Evolutionary conservation across 2,888 invertebrate species (phyloP).

Genomic region (Cecidostiba fungosa): DNA sequence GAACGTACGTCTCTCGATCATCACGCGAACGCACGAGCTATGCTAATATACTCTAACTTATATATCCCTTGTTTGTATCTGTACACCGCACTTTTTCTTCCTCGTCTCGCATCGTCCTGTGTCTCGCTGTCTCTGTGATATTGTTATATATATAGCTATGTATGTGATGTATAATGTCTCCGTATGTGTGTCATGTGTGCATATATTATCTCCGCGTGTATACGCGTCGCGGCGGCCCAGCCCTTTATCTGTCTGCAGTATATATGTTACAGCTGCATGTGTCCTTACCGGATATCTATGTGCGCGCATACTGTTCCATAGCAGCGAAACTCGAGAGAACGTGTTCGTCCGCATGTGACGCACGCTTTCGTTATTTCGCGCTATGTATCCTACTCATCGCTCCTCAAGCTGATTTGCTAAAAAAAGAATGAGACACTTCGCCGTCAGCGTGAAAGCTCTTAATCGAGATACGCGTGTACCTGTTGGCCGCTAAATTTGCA

Average conservation of each 20-base stretch:
- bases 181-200: not conserved
- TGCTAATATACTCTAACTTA: too few relatives aligned
- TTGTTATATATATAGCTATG: not conserved
- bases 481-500: not conserved
- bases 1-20: constrained; percentile 10
- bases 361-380: not conserved
- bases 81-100: not conserved
- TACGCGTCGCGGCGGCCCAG: not conserved
- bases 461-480: not conserved
- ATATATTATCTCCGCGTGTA: not conserved
- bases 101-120: not conserved
- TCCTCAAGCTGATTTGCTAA: too few relatives aligned
- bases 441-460: not conserved
- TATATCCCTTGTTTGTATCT: not conserved
- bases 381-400: too few relatives aligned
- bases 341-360: not conserved
- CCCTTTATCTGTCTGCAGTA: not conserved
- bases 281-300: not conserved
- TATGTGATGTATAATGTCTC: not conserved
- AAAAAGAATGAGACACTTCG: not conserved
- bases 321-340: not conserved
- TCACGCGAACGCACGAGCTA: not conserved
- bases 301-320: too few relatives aligned
- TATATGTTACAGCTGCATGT: not conserved
- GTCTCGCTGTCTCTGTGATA: not conserved